Percentiles rank a stretch among this genome's conserved stretches.
Conservation (phyloP, 2,113 vertebrate genomes). For the Myotis yumanensis region DNA sequence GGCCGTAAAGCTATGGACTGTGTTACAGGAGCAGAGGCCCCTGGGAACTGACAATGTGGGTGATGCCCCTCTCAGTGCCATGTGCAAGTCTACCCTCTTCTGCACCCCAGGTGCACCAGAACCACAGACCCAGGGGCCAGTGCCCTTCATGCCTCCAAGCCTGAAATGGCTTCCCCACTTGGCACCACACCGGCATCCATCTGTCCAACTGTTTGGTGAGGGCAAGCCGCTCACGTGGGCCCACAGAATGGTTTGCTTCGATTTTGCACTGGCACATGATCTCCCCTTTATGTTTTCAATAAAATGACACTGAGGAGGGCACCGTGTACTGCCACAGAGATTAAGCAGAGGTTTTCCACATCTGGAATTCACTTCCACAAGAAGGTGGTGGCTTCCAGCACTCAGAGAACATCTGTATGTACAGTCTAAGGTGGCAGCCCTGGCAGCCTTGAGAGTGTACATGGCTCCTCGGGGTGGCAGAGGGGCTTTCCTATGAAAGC, state of each 20-base stretch:
- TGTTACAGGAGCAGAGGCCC: neutral
- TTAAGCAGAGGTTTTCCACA: neutral
- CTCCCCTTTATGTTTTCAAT: conserved; percentile 63
- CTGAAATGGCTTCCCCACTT: neutral
- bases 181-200: neutral
- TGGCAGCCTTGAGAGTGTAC: neutral
- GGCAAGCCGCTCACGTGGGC: conserved; percentile 14
- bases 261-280: neutral
- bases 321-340: neutral
- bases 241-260: conserved; percentile 59
- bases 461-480: neutral
- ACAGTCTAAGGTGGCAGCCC: neutral
- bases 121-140: neutral
- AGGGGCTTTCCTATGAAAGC: neutral
- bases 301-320: neutral
- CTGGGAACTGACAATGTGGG: neutral
- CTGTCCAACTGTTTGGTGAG: neutral
- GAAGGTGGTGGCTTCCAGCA: neutral
- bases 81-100: neutral
- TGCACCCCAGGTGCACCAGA: neutral
- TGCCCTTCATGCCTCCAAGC: neutral
- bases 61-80: neutral
- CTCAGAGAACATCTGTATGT: neutral
- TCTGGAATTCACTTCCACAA: conserved; percentile 28
- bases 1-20: neutral